Percentiles rank a stretch among this genome's conserved stretches.
Evolutionary conservation across 2,797 vertebrate species (phyloP).

Genomic region (Alosa sapidissima): DNA sequence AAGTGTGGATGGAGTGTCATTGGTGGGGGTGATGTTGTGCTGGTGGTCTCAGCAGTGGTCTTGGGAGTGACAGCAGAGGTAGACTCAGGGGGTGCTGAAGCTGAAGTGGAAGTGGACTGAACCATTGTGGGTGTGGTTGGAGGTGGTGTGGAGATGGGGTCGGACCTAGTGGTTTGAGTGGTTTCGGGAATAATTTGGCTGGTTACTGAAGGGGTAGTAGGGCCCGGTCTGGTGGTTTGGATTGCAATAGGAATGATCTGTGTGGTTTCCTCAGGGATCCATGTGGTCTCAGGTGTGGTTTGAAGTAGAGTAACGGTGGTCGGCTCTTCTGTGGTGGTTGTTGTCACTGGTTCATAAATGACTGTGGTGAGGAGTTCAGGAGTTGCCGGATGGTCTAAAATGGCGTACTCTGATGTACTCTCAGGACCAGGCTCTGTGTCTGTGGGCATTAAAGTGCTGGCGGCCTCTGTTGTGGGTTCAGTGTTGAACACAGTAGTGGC

Average conservation of each 20-base stretch:
- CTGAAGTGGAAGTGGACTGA: not conserved
- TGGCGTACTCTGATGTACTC: not conserved
- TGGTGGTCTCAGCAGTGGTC: not conserved
- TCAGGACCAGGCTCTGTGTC: not conserved
- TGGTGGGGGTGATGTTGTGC: not conserved
- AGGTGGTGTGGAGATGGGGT: not conserved
- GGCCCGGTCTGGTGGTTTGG: not conserved
- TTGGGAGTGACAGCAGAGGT: not conserved
- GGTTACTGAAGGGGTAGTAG: not conserved
- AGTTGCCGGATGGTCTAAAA: not conserved
- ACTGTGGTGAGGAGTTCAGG: not conserved
- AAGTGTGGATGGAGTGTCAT: not conserved
- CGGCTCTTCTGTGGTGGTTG: not conserved
- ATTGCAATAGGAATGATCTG: not conserved
- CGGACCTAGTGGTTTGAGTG: too few relatives aligned
- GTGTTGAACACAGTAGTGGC: not conserved
- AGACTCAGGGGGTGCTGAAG: not conserved
- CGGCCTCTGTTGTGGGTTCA: not conserved
- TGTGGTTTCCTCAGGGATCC: not conserved
- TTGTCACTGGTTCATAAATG: not conserved
- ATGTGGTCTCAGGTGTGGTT: not conserved
- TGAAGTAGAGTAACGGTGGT: not conserved
- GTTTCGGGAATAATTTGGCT: not conserved
- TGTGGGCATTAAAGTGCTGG: not conserved
- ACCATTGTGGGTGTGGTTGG: not conserved